These are phyloP conservation scores for Pristionchus entomophagus DNA, from an alignment of 2,888 invertebrate genomes.

Conservation along the genomic window DNA sequence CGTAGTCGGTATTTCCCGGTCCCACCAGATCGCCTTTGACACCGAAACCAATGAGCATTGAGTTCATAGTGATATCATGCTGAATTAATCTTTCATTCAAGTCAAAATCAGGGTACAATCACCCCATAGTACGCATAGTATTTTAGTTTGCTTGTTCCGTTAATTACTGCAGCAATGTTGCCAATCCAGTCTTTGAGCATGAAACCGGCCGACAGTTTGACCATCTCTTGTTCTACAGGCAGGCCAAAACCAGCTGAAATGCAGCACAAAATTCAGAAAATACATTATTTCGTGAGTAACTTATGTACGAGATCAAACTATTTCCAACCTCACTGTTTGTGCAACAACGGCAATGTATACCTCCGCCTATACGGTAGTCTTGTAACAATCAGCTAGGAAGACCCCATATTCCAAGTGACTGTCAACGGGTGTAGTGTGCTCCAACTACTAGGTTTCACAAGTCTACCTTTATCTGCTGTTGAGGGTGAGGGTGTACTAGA, in stretches of 20 bases:
- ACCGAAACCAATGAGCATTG: neutral
- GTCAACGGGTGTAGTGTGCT: too few species aligned
- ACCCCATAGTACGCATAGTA: conserved; percentile 50
- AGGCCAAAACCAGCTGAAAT: conserved; percentile 51
- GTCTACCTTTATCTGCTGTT: too few species aligned
- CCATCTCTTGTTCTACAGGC: conserved; percentile 38
- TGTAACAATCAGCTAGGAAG: too few species aligned
- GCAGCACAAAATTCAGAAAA: too few species aligned
- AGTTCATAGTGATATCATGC: neutral
- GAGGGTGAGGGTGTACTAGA: too few species aligned
- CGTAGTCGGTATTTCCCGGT: neutral
- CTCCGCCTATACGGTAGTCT: too few species aligned
- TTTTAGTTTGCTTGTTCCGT: conserved; percentile 5
- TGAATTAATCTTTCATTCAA: neutral
- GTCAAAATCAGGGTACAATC: neutral
- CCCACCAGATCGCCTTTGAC: neutral
- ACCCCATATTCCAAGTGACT: too few species aligned
- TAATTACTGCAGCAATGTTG: conserved; percentile 26
- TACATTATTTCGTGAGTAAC: too few species aligned
- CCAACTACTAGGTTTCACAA: too few species aligned
- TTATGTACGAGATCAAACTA: too few species aligned
- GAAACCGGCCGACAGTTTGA: conserved; percentile 44
- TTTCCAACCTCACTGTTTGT: too few species aligned
- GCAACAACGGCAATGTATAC: too few species aligned
- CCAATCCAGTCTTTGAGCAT: conserved; percentile 49